Evolutionary conservation across 2,888 invertebrate species (phyloP).

Genomic region (Acanthoscelides obtectus): DNA sequence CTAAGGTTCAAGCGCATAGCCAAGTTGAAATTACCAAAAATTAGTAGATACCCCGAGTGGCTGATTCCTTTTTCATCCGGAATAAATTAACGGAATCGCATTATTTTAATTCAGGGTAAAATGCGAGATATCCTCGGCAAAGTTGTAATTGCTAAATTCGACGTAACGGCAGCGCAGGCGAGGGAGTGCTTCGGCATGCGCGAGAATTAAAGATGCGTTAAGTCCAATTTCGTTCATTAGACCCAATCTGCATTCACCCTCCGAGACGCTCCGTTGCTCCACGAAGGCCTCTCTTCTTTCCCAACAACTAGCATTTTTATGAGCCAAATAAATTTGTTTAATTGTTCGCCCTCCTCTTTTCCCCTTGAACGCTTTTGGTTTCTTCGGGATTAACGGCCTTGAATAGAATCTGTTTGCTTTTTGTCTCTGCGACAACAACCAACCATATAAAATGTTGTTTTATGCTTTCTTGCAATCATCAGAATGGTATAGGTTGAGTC

Average conservation of each 20-base stretch:
- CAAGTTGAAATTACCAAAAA: background rate
- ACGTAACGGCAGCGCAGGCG: conserved; percentile 26
- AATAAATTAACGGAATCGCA: conserved; percentile 9
- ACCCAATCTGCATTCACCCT: conserved; percentile 45
- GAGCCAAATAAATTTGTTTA: conserved; percentile 48
- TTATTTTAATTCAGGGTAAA: conserved; percentile 23
- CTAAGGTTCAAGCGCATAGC: too few species aligned
- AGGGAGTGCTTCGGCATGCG: conserved; percentile 18
- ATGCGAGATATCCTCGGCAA: conserved; percentile 25
- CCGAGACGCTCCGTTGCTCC: conserved; percentile 26
- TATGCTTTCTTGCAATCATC: too few species aligned
- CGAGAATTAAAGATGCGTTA: conserved; percentile 46
- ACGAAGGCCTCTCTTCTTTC: conserved; percentile 28
- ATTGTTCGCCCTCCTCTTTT: conserved; percentile 38
- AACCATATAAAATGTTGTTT: too few species aligned
- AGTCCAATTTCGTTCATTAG: conserved; percentile 47
- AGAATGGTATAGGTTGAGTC: too few species aligned
- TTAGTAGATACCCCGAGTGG: background rate
- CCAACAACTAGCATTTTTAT: conserved; percentile 44
- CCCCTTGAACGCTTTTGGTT: background rate
- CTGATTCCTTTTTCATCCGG: background rate
- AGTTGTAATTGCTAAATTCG: conserved; percentile 35
- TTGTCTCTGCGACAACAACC: too few species aligned
- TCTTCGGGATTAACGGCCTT: background rate
- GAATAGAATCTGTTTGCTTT: background rate